Evolutionary conservation across 2,797 vertebrate genomes (phyloP).

Genomic region (Sylvia borin): DNA sequence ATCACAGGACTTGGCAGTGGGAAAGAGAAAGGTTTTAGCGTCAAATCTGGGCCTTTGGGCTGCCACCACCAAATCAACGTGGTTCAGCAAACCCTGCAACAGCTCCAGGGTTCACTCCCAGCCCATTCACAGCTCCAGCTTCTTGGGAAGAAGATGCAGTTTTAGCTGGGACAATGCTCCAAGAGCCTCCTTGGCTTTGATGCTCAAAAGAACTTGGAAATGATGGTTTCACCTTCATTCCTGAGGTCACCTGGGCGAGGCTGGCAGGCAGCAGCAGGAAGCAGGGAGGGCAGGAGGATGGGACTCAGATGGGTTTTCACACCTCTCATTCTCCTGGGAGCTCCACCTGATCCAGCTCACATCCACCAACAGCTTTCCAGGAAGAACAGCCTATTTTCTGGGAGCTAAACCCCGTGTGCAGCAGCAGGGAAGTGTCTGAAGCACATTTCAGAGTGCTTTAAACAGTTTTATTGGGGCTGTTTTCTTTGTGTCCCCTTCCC

Average conservation of each 20-base stretch:
- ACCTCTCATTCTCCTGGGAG: neutral
- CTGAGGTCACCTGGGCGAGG: accelerated
- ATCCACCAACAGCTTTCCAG: neutral
- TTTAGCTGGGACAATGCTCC: accelerated
- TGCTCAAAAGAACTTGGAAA: neutral
- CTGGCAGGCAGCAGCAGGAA: neutral
- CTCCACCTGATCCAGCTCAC: neutral
- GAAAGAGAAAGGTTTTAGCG: neutral
- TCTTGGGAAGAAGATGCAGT: neutral
- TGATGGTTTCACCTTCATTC: neutral
- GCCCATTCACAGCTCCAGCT: neutral
- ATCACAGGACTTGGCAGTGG: no score
- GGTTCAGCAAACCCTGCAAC: neutral
- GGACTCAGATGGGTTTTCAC: neutral
- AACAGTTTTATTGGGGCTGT: neutral
- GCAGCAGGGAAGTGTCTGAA: neutral
- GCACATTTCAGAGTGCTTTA: neutral
- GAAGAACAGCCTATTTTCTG: neutral
- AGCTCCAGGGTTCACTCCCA: neutral
- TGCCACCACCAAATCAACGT: neutral
- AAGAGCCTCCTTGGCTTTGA: neutral
- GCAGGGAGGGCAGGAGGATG: neutral
- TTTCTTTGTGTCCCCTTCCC: neutral
- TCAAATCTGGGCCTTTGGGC: neutral
- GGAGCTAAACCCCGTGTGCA: neutral